A percentile compares a stretch with the other conserved stretches of the same genome.
Evolutionary conservation across 2,888 invertebrate genomes (phyloP).

Genomic region (Mactromeris polynyma): DNA sequence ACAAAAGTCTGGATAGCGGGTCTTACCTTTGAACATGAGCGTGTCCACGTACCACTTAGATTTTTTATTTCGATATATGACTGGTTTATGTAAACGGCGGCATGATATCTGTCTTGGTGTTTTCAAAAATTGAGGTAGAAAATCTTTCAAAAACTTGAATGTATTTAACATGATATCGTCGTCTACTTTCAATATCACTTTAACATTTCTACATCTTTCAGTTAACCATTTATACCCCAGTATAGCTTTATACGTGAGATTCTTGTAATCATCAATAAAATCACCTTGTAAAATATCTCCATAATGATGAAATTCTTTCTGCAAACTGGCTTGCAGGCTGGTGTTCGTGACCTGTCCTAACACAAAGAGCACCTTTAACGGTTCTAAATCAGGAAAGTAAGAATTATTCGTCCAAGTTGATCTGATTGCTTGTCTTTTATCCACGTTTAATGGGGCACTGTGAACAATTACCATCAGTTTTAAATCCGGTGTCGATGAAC

Average conservation of each 20-base stretch:
- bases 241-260: neutral
- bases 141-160: conserved; percentile 14
- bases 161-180: conserved; percentile 30
- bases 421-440: conserved; percentile 23
- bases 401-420: conserved; percentile 27
- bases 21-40: conserved; percentile 22
- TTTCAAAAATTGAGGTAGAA: conserved; percentile 11
- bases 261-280: conserved; percentile 24
- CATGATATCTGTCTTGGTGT: conserved; percentile 13
- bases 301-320: conserved; percentile 18
- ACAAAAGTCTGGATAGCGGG: conserved; percentile 29
- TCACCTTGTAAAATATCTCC: conserved; percentile 38
- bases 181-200: conserved; percentile 17
- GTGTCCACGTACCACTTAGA: conserved; percentile 39
- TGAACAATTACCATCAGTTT: conserved; percentile 25
- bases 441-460: conserved; percentile 27
- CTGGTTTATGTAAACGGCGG: neutral
- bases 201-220: neutral
- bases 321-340: neutral
- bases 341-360: conserved; percentile 8
- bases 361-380: conserved; percentile 18
- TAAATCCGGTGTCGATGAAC: conserved; percentile 29
- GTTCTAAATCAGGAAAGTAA: conserved; percentile 11
- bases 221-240: conserved; percentile 36
- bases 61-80: conserved; percentile 3